Conservation (phyloP, 2,888 invertebrate genomes). For the Oscheius myriophilus region DNA sequence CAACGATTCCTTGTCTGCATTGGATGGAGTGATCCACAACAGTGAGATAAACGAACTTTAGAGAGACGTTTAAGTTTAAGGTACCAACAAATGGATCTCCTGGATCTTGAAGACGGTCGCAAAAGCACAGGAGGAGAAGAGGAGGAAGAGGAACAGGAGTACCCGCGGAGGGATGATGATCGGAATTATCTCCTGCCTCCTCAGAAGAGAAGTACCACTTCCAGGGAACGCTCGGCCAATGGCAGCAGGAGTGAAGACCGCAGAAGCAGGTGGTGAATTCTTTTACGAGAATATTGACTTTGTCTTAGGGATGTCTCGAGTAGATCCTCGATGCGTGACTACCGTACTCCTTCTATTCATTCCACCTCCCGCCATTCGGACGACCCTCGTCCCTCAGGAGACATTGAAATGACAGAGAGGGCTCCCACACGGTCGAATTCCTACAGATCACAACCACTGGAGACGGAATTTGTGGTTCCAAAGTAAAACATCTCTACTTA, state of each 20-base stretch:
- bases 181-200: constrained; percentile 42
- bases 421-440: neutral
- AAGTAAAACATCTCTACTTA: neutral
- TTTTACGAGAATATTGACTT: neutral
- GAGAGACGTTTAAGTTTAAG: neutral
- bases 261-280: neutral
- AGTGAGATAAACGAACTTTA: constrained; percentile 28
- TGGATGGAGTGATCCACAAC: constrained; percentile 58
- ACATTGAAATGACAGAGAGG: neutral
- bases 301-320: constrained; percentile 14
- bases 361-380: constrained; percentile 11
- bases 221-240: constrained; percentile 36
- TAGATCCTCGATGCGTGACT: constrained; percentile 11
- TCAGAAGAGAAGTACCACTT: constrained; percentile 34
- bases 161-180: constrained; percentile 35
- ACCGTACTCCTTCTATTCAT: constrained; percentile 12
- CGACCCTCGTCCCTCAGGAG: neutral
- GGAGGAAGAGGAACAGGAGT: constrained; percentile 28
- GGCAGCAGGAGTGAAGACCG: constrained; percentile 38
- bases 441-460: constrained; percentile 12
- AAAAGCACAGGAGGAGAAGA: constrained; percentile 14
- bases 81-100: too few species aligned
- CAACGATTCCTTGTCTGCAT: constrained; percentile 65
- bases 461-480: constrained; percentile 20
- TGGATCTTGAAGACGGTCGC: constrained; percentile 36